phyloP scores from a whole-genome alignment of 2,113 vertebrate species.

The Cervus canadensis region DNA sequence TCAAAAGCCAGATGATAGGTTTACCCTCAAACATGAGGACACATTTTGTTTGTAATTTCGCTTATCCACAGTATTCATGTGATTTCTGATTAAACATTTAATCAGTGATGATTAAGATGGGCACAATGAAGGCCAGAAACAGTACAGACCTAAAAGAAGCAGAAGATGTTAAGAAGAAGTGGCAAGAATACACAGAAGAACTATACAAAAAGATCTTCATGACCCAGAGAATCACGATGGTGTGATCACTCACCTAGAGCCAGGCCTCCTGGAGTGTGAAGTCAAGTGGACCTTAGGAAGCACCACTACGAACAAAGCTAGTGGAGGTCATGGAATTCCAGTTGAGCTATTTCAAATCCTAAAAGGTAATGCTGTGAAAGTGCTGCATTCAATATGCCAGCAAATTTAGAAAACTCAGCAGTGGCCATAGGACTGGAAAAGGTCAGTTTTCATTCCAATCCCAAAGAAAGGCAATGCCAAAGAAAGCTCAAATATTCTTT shows the following conservation, averaged over 20 bases:
- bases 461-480: background rate
- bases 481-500: background rate
- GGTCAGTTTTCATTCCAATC: background rate
- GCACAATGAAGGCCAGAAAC: background rate
- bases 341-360: background rate
- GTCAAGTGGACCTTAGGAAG: background rate
- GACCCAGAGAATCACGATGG: background rate
- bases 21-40: slow-evolving; percentile 5
- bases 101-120: background rate
- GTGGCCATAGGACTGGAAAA: background rate
- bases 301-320: background rate
- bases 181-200: background rate
- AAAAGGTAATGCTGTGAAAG: background rate
- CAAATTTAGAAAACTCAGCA: background rate
- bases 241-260: background rate
- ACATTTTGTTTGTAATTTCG: background rate
- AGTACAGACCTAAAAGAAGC: background rate
- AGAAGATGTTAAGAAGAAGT: background rate
- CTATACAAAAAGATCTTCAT: background rate
- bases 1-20: background rate
- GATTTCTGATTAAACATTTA: background rate
- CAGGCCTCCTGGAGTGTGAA: background rate
- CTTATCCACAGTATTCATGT: background rate
- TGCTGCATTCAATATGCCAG: background rate
- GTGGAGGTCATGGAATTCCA: background rate